Base-by-base conservation (phyloP, 2,797 vertebrate species). In the Peromyscus eremicus region DNA sequence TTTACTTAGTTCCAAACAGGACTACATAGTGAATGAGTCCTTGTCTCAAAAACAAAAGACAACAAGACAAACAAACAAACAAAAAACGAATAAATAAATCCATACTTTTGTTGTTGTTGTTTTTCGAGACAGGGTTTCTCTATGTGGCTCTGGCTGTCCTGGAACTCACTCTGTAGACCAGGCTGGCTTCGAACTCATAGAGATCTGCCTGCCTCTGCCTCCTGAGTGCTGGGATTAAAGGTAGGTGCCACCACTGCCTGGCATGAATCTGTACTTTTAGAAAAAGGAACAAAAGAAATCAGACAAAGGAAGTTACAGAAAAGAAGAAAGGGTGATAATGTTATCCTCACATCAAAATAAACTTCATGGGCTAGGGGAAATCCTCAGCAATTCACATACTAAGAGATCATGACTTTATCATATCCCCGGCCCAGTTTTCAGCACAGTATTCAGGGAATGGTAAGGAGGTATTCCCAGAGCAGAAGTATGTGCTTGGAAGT, bases 321-420 rank as follows among this genome's bases (percentile, higher is more conserved):
- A 94, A 8, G 17, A 64, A 85, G 14, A 85, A 79, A 83, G 46
- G 23, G 27, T 32, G n/a, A 68, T 85, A 79, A 68, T 25, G 2
- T 57, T 85, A 29, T 46, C 19, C 37, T 90, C 23, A 92, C 55
- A 57, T 79, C 62, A 55, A 90, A 95, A 79, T 85, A 86, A 95
- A 96, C 32, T 57, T 76, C 23, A 1, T 34, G 16, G 16, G 27
- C 62, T 83, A 71, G 89, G 62, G 85, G 68, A 92, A 21, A 27
- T 43, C 85, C 75, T 75, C 12, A 75, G 79, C 25, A 57, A 49
- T 75, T 76, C 64, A 46, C 49, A 60, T 5, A 34, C 55, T 43
- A 10, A 73, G 75, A 21, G 57, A 19, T 49, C 64, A 25, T 16
- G 89, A 89, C 57, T 57, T 94, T 76, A 40, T 62, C 46, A 81